Base-by-base conservation (phyloP, 2,113 vertebrate genomes). In the Okapia johnstoni region DNA sequence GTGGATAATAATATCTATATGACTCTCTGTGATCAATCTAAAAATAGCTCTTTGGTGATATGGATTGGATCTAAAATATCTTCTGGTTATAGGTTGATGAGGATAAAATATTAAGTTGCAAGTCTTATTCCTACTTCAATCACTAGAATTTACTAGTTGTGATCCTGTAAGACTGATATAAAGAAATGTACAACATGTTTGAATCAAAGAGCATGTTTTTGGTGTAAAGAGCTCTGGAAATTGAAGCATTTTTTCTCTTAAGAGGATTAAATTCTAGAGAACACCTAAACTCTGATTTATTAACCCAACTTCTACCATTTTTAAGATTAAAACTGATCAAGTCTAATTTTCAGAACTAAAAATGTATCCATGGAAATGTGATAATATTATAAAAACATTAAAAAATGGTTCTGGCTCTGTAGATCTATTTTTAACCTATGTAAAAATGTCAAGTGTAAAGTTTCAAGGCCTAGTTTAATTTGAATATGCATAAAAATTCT, bases 311-410 rank as follows among this genome's bases (percentile, higher is more conserved):
- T 30, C 5, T 83, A 88, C 12, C 28, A 77, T 26, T 93, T 95
- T 97, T 87, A 91, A 93, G 84, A 80, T 95, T 93, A 92, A n/a
- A 96, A 96, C 76, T 43, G 16, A 95, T 70, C n/a, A 57, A 93
- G 43, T 63, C 55, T 23, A 96, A 94, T n/a, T 89, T 93, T 60
- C 28, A 94, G n/a, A 79, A 58, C 43, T 87, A 70, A 95, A 95
- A 91, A 63, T 5, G 6, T 79, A 79, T 52, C 16, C 28, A 66
- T 83, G 26, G 54, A 96, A 91, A 90, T 77, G 23, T 90, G 54
- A 54, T 55, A 54, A 54, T 55, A 54, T 60, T 70, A 57, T 63
- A 58, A 55, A 84, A 93, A 90, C 26, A 84, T 50, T 5, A n/a
- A 94, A 94, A 86, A 54, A 55, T 60, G 12, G 28, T 92, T 92